A percentile compares a stretch with the other conserved stretches of the same genome.
Conservation (phyloP, 2,888 invertebrate species). For the Mechanitis messenoides region DNA sequence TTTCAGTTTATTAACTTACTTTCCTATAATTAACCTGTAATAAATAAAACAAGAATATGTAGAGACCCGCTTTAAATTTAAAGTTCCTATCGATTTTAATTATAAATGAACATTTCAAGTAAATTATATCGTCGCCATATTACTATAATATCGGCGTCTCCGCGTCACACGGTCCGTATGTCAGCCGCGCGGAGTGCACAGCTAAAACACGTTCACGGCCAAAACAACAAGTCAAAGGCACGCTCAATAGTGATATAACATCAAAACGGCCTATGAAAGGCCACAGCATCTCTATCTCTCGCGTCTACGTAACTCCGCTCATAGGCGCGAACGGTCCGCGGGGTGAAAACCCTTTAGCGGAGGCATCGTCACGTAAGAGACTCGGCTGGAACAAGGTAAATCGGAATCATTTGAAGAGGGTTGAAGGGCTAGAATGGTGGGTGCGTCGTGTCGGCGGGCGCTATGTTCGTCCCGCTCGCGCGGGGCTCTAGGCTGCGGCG, state of each 20-base stretch:
- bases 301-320: constrained; percentile 56
- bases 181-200: constrained; percentile 43
- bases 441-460: constrained; percentile 44
- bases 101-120: too few species aligned
- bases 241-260: constrained; percentile 72
- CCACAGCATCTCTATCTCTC: constrained; percentile 70
- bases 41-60: too few species aligned
- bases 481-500: constrained; percentile 70
- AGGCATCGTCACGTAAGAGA: constrained; percentile 63
- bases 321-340: constrained; percentile 55
- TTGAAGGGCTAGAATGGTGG: constrained; percentile 71
- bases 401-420: constrained; percentile 59
- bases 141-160: too few species aligned
- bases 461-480: constrained; percentile 70
- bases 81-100: too few species aligned
- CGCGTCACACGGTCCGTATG: not conserved
- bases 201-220: constrained; percentile 64
- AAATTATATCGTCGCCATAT: too few species aligned
- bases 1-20: too few species aligned
- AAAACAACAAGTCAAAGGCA: constrained; percentile 60
- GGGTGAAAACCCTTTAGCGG: constrained; percentile 71
- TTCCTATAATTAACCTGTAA: too few species aligned
- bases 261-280: constrained; percentile 61
- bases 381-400: constrained; percentile 56
- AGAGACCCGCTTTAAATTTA: too few species aligned